Percentiles rank a stretch among this genome's conserved stretches.
Conservation (phyloP, 2,797 vertebrate genomes). For the Anguilla anguilla region DNA sequence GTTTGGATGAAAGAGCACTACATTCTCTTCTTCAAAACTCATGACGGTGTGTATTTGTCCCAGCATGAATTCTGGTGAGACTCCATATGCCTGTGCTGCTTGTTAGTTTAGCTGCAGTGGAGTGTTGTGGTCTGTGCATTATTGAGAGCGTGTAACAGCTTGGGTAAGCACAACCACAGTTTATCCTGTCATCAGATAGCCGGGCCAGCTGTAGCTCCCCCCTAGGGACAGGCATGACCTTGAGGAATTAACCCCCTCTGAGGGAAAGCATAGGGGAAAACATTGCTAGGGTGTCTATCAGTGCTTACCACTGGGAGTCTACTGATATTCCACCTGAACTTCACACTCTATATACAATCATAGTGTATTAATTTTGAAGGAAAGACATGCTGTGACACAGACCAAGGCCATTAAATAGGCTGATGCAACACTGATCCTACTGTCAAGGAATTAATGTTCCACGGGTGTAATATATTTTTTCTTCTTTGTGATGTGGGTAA, state of each 20-base stretch:
- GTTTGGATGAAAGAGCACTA: neutral
- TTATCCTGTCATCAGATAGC: neutral
- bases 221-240: constrained; percentile 22
- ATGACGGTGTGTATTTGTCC: neutral
- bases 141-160: constrained; percentile 22
- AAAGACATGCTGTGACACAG: neutral
- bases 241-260: constrained; percentile 30
- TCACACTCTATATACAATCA: neutral
- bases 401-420: neutral
- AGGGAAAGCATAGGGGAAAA: neutral
- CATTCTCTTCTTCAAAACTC: neutral
- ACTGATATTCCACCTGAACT: neutral
- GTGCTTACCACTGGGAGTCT: neutral
- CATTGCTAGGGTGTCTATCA: constrained; percentile 1
- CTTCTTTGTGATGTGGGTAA: neutral
- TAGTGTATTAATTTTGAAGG: neutral
- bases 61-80: constrained; percentile 1
- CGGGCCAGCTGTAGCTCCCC: neutral
- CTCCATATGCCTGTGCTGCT: neutral
- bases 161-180: constrained; percentile 26
- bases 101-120: constrained; percentile 1
- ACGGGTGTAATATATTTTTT: neutral
- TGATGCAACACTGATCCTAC: neutral
- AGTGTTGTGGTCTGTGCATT: constrained; percentile 4
- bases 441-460: neutral